Evolutionary conservation across 1,140 invertebrate genomes (phyloP), one percentile per base, ranked within the genome.

Genomic region (Coelopa frigida): DNA sequence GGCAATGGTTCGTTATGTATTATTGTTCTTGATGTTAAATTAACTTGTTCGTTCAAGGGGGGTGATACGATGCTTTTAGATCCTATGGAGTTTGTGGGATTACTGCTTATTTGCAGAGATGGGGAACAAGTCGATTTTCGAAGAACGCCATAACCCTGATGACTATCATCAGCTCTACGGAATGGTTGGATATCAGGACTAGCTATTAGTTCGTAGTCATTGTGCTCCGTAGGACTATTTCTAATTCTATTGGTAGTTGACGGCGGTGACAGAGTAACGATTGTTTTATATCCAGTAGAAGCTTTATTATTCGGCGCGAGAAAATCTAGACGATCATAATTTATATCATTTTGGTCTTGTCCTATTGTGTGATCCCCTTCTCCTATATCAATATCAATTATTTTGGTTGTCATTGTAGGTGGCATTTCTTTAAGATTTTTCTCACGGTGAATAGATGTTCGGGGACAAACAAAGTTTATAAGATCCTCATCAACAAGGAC

Each of bases 281-380:
- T 66, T 10, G 67, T 69, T 54, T 83, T 84, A 56, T 87, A 88
- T 11, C 77, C 75, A n/a, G 81, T 75, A 37, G 76, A 78, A 4
- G 76, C 76, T 41, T 78, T 78, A 31, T 80, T 68, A 72, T 85
- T 87, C 0, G 84, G 82, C 10, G 83, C 83, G 59, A 88, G 85
- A 59, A 85, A 83, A 56, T 87, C 81, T n/a, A 89, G 58, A 44
- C 80, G 81, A 62, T 89, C 85, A 61, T 89, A 89, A 55, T 78
- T 78, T 21, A 73, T 68, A 55, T 78, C 47, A 24, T 33, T 17
- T 21, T 7, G 18, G 35, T 23, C 18, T 32, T 14, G 36, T 23
- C 48, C 44, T 20, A 46, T 39, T 15, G 2, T 45, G 20, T 35
- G 50, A 5, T 23, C 31, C 18, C 60, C 53, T 40, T 62, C 63